phyloP scores from a whole-genome alignment of 2,113 vertebrate genomes.

The Tyto alba region DNA sequence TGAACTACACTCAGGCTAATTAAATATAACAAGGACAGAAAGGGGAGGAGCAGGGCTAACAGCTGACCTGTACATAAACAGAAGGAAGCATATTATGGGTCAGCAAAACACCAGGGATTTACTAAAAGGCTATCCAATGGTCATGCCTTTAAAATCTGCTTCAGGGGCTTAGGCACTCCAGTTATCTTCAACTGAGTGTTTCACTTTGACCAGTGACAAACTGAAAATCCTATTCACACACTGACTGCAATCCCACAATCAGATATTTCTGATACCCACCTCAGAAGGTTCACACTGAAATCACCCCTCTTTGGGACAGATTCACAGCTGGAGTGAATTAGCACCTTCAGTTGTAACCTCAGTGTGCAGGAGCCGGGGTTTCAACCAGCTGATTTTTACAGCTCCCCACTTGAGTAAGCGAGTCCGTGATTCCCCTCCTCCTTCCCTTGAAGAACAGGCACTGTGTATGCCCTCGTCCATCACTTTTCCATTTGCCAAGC shows the following conservation, averaged over 20 bases:
- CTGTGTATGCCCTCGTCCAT: not conserved
- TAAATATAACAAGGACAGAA: slow-evolving; percentile 35
- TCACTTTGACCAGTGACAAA: not conserved
- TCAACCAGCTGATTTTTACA: not conserved
- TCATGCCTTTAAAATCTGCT: not conserved
- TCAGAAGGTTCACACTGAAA: not conserved
- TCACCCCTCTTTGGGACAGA: not conserved
- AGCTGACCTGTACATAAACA: not conserved
- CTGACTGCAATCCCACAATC: not conserved
- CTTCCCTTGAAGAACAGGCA: not conserved
- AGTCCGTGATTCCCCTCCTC: not conserved
- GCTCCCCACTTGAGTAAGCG: not conserved
- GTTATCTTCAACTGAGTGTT: not conserved
- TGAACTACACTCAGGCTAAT: slow-evolving; percentile 25
- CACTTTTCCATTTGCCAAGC: not conserved
- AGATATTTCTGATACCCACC: not conserved
- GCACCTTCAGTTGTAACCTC: not conserved
- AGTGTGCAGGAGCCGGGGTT: not conserved
- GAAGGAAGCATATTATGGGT: not conserved
- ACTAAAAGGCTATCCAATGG: not conserved
- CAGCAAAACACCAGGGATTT: not conserved
- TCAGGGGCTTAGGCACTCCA: not conserved
- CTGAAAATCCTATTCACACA: not conserved
- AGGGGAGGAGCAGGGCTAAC: not conserved
- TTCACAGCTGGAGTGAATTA: not conserved